A percentile compares a stretch with the other conserved stretches of the same genome.
phyloP scores from a whole-genome alignment of 2,113 vertebrate genomes.

The Suricata suricatta region DNA sequence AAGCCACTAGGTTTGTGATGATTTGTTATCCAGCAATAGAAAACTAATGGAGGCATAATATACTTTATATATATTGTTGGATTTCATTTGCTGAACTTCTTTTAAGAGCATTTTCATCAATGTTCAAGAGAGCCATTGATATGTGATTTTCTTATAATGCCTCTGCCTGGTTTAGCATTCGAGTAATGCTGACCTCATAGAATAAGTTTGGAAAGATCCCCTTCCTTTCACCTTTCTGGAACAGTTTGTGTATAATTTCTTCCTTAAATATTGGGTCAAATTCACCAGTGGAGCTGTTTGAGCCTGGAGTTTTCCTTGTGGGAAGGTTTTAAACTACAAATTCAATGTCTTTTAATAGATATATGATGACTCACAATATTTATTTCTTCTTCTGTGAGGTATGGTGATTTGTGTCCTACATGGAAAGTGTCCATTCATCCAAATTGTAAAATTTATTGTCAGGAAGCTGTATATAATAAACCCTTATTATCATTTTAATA shows the following conservation, averaged over 20 bases:
- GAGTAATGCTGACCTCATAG: not conserved
- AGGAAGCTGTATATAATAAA: not conserved
- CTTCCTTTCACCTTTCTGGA: not conserved
- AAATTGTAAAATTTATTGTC: not conserved
- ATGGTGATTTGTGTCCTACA: not conserved
- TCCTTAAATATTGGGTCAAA: not conserved
- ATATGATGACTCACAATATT: not conserved
- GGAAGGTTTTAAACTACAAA: not conserved
- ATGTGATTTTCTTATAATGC: not conserved
- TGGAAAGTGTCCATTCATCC: not conserved
- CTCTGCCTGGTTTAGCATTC: not conserved
- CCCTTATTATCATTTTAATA: not conserved
- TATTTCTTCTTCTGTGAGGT: not conserved
- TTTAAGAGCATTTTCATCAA: not conserved
- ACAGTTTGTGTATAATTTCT: not conserved
- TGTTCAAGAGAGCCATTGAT: not conserved
- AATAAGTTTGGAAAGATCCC: not conserved
- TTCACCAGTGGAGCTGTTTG: not conserved
- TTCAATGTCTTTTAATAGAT: not conserved
- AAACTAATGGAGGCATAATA: not conserved
- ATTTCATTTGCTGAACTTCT: not conserved
- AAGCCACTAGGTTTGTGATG: not conserved
- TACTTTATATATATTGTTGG: not conserved
- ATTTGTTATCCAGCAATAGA: not conserved
- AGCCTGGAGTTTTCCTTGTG: not conserved